Evolutionary conservation across 2,888 invertebrate genomes (phyloP).

Genomic region (Acanthosepion pharaonis): DNA sequence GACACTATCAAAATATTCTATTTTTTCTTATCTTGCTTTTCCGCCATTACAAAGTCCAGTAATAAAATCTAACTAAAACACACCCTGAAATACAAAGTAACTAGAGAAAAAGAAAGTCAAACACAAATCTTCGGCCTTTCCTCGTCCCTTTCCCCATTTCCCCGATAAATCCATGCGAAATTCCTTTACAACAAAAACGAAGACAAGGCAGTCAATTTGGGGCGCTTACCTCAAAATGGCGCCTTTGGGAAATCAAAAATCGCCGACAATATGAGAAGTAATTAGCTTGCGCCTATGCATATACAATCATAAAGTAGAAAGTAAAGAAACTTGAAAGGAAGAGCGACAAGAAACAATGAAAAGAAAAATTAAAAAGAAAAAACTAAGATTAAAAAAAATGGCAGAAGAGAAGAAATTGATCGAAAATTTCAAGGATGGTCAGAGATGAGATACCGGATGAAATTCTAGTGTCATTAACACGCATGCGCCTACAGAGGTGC

Average conservation of each 20-base stretch:
- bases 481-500: too few species aligned
- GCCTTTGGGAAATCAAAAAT: not conserved
- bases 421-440: not conserved
- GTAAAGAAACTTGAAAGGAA: not conserved
- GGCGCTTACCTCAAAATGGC: not conserved
- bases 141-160: too few species aligned
- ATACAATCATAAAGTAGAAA: not conserved
- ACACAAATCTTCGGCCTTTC: too few species aligned
- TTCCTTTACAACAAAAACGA: not conserved
- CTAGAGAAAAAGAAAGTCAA: too few species aligned
- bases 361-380: not conserved
- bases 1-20: not conserved
- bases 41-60: not conserved
- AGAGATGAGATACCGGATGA: not conserved
- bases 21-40: not conserved
- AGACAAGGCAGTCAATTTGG: not conserved
- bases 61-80: not conserved
- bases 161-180: not conserved
- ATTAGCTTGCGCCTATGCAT: not conserved
- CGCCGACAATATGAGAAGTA: conserved; percentile 6
- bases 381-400: not conserved
- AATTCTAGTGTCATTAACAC: too few species aligned
- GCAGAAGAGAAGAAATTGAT: not conserved
- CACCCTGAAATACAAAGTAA: not conserved
- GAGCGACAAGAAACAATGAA: not conserved